Evolutionary conservation across 2,888 invertebrate species (phyloP).

Genomic region (Nezara viridula): DNA sequence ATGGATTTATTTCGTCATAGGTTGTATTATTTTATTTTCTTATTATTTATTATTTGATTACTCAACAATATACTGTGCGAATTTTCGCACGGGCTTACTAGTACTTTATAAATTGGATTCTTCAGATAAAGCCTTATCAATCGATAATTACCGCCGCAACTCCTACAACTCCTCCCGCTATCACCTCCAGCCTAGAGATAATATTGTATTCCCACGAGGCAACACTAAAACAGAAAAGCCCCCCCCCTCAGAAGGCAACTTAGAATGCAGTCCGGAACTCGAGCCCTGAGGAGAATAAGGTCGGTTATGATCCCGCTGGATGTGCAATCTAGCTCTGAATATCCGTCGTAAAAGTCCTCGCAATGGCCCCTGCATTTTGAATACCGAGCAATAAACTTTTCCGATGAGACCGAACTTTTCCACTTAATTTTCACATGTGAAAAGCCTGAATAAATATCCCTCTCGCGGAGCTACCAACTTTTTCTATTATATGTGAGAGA

Average conservation of each 20-base stretch:
- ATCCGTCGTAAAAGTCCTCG: background rate
- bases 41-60: no score
- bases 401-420: background rate
- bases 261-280: background rate
- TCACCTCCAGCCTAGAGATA: no score
- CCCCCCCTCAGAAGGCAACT: background rate
- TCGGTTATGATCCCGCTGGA: conserved; percentile 2
- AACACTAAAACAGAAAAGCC: background rate
- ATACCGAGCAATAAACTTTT: conserved; percentile 11
- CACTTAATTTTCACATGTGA: conserved; percentile 38
- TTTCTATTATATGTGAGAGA: conserved; percentile 15
- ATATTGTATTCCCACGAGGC: background rate
- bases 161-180: no score
- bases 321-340: conserved; percentile 10
- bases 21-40: no score
- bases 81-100: no score
- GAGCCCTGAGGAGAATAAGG: background rate
- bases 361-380: conserved; percentile 4
- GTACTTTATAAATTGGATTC: no score
- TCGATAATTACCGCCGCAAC: no score
- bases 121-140: no score
- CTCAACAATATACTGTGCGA: no score
- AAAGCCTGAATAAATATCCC: conserved; percentile 16
- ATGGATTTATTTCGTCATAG: no score
- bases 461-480: background rate